A percentile compares a stretch with the other conserved stretches of the same genome.
Conservation (phyloP, 1,140 invertebrate genomes). For the Drosophila bocki region DNA sequence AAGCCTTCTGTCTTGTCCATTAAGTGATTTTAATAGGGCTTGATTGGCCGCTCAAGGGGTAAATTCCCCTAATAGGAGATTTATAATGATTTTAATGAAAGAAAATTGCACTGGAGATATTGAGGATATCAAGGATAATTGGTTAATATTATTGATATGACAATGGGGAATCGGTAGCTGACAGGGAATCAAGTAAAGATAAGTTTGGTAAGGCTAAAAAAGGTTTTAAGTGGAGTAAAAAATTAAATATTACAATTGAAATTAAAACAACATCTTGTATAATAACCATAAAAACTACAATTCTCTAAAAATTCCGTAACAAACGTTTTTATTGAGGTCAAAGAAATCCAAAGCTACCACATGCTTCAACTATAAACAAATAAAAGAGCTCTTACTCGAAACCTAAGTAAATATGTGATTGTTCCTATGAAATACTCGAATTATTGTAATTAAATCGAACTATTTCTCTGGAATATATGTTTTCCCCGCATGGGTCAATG, state of each 20-base stretch:
- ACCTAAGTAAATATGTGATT: background rate
- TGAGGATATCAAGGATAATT: conserved; percentile 7
- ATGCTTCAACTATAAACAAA: background rate
- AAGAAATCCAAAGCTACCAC: too few species aligned
- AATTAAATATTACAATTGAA: too few species aligned
- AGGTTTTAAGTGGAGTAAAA: background rate
- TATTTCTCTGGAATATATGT: background rate
- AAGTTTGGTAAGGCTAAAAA: background rate
- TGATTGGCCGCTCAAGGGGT: background rate
- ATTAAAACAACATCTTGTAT: background rate
- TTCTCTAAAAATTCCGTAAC: background rate
- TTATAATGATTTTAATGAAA: background rate
- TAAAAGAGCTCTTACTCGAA: background rate
- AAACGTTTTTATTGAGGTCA: background rate
- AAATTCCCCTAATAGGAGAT: conserved; percentile 3
- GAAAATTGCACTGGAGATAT: background rate
- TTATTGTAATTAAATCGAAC: background rate
- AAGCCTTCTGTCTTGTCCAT: conserved; percentile 5
- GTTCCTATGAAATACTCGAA: background rate
- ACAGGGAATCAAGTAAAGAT: too few species aligned
- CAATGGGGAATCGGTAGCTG: background rate
- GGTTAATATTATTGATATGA: background rate
- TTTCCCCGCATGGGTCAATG: conserved; percentile 21
- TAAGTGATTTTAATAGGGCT: conserved; percentile 4
- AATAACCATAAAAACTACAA: background rate